Evolutionary conservation across 2,888 invertebrate species (phyloP), one percentile per base, ranked within the genome.

Genomic region (Drosophila subquinaria): DNA sequence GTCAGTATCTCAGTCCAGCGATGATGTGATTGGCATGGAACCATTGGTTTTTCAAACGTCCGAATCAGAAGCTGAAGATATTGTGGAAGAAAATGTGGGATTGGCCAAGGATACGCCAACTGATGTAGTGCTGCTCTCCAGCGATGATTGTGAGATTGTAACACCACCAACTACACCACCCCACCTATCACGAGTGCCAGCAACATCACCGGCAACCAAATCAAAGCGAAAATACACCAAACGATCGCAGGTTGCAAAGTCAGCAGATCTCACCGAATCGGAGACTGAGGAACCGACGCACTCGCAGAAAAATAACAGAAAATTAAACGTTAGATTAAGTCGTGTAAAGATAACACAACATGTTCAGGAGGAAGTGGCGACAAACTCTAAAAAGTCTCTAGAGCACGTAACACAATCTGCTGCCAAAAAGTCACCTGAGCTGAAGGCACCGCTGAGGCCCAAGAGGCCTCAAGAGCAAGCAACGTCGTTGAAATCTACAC

Each of bases 21-120:
- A 92, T 27, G 92, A 91, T 15, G 75, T 80, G 0, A 64, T 88
- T 33, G 80, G 85, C 13, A 92, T 93, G 93, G 92, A 93, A 2
- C 92, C 92, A 0, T 73, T 93, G 51, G 10, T 92, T 4, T 89
- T 92, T 23, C 88, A 88, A 69, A 62, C 86, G 51, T 92, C 92
- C 0, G 93, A 92, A 35, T 82, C 91, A 0, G 92, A 92, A 5
- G 70, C 76, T 4, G 88, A 88, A 3, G 42, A 55, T 42, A 2
- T 5, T 20, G 10, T 51, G 38, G 11, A 30, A 13, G 60, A 50
- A n/a, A 8, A 10, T 50, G 23, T 8, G 13, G 6, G 8, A 13
- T 11, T n/a, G 9, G 11, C 20, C 8, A 17, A 17, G 13, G 9
- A 1, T 50, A 17, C 6, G 11, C 15, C 50, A 15, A 38, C 40